A percentile compares a stretch with the other conserved stretches of the same genome.
These are phyloP conservation scores for Engraulis encrasicolus DNA, from an alignment of 2,113 vertebrate genomes.

Conservation along the genomic window DNA sequence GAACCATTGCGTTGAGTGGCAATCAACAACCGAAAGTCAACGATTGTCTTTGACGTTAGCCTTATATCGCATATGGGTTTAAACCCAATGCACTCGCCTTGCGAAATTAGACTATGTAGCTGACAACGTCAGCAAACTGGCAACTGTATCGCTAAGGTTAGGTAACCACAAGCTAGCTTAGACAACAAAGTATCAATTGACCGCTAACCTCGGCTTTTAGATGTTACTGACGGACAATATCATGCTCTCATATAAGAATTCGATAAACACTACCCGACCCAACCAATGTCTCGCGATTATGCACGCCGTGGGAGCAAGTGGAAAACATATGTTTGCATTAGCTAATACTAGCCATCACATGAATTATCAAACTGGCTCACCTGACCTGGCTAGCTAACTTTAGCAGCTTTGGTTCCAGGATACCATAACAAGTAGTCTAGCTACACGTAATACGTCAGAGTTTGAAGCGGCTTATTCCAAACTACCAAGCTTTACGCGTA, in stretches of 20 bases:
- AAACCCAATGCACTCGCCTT: background rate
- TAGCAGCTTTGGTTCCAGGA: conserved; percentile 1
- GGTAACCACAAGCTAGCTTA: background rate
- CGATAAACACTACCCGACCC: background rate
- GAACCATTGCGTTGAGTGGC: background rate
- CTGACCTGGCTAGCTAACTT: conserved; percentile 16
- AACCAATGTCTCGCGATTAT: background rate
- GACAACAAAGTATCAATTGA: background rate
- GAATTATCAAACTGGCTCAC: conserved; percentile 19
- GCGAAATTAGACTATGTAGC: background rate
- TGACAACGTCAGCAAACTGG: background rate
- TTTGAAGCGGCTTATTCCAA: background rate
- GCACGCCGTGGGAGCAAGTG: background rate
- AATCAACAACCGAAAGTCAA: background rate
- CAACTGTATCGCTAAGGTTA: background rate
- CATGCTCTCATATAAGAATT: background rate
- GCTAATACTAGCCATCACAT: background rate
- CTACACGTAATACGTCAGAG: background rate
- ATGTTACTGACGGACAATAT: background rate
- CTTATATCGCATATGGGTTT: background rate
- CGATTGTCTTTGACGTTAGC: background rate
- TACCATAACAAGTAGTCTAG: background rate
- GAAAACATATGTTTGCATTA: background rate
- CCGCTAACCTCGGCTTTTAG: conserved; percentile 2
- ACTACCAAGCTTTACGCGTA: background rate